Conservation (phyloP, 1,140 invertebrate genomes). For the Phenacoccus solenopsis region DNA sequence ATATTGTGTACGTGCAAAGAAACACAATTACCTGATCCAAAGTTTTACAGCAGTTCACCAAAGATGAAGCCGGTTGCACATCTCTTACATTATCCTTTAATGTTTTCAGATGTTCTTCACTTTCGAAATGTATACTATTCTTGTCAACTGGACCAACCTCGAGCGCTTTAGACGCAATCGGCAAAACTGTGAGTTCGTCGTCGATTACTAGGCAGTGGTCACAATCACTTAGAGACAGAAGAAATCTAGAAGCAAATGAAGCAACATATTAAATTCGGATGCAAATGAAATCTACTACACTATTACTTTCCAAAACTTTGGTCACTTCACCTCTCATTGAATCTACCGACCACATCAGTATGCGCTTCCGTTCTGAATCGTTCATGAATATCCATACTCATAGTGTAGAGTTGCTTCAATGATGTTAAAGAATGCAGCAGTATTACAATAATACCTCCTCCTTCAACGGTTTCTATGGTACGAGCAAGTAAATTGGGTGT, state of each 20-base stretch:
- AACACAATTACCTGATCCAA: slow-evolving; percentile 72
- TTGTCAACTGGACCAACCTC: slow-evolving; percentile 57
- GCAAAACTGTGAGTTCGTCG: slow-evolving; percentile 83
- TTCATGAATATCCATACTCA: slow-evolving; percentile 98
- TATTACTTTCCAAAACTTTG: slow-evolving; percentile 7
- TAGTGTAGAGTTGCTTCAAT: slow-evolving; percentile 86
- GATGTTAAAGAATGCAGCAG: slow-evolving; percentile 72
- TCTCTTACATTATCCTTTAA: slow-evolving; percentile 70
- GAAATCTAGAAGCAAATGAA: slow-evolving; percentile 47
- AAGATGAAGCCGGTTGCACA: slow-evolving; percentile 75
- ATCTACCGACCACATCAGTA: slow-evolving; percentile 79
- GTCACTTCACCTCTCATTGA: slow-evolving; percentile 78
- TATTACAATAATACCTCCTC: slow-evolving; percentile 86
- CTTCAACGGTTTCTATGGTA: slow-evolving; percentile 97
- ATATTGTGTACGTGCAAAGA: too few species aligned
- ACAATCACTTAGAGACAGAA: slow-evolving; percentile 81
- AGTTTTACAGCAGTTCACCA: slow-evolving; percentile 87
- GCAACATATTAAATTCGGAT: background rate
- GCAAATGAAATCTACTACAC: background rate
- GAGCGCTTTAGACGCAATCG: slow-evolving; percentile 70
- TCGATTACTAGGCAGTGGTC: slow-evolving; percentile 82
- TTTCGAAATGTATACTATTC: slow-evolving; percentile 32
- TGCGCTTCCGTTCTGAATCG: slow-evolving; percentile 90
- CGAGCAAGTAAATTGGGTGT: slow-evolving; percentile 96
- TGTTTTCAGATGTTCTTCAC: slow-evolving; percentile 46